Evolutionary conservation across 1,140 invertebrate genomes (phyloP).

Genomic region (Sitophilus oryzae): DNA sequence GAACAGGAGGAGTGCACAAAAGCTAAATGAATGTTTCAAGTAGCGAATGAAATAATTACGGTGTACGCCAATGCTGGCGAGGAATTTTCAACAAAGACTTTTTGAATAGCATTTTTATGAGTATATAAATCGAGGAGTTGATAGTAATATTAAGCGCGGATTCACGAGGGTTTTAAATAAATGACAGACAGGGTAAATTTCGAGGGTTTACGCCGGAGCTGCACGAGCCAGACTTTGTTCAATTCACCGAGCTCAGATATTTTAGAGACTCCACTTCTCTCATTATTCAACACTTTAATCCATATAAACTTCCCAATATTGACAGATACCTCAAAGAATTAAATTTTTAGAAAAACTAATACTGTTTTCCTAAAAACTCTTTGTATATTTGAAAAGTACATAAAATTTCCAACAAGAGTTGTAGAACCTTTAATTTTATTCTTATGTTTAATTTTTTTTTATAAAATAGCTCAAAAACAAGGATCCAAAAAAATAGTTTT

Average conservation of each 20-base stretch:
- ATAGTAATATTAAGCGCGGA: constrained; percentile 24
- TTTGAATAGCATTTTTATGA: constrained; percentile 20
- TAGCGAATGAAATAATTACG: background rate
- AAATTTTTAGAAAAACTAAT: too few relatives aligned
- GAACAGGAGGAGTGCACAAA: background rate
- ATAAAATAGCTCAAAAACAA: too few relatives aligned
- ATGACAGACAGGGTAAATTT: constrained; percentile 20
- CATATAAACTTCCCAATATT: background rate
- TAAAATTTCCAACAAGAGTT: too few relatives aligned
- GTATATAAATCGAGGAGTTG: constrained; percentile 20
- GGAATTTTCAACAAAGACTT: constrained; percentile 8
- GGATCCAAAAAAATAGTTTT: too few relatives aligned
- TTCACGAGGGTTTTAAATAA: constrained; percentile 23
- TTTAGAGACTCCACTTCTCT: background rate
- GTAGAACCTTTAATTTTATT: too few relatives aligned
- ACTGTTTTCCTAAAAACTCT: too few relatives aligned
- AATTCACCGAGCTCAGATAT: constrained; percentile 3
- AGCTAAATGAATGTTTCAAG: too few relatives aligned
- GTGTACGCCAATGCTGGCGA: background rate
- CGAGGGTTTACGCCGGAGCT: constrained; percentile 9
- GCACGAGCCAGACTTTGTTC: constrained; percentile 7
- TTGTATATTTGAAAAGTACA: too few relatives aligned
- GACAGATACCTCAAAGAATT: background rate
- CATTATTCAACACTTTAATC: background rate
- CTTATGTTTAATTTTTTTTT: too few relatives aligned